These are phyloP conservation scores for Cerastoderma edule DNA, from an alignment of 2,888 invertebrate species.

Conservation along the genomic window DNA sequence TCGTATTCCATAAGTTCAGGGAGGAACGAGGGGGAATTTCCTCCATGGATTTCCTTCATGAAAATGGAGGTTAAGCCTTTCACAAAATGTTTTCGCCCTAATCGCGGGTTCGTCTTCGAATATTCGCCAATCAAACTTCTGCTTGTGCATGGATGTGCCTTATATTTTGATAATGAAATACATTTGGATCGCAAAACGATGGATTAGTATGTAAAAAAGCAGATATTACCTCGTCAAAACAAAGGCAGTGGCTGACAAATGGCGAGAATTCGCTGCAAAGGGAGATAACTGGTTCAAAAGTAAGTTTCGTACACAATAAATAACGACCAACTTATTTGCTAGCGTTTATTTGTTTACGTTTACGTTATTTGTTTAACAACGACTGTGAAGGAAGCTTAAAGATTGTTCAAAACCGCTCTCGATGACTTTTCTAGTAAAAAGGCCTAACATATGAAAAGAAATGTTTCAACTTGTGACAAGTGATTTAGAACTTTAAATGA, in stretches of 20 bases:
- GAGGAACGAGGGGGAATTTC: no score
- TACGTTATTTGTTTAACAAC: no score
- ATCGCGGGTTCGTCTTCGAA: background rate
- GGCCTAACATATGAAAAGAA: no score
- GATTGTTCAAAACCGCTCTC: no score
- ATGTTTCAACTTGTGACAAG: no score
- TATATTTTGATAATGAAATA: background rate
- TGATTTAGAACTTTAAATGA: no score
- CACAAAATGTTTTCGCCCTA: background rate
- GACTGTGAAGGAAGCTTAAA: no score
- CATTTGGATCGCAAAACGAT: background rate
- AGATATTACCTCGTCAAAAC: background rate
- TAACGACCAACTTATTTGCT: no score
- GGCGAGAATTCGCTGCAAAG: background rate
- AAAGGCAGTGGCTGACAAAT: constrained; percentile 1
- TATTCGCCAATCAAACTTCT: background rate
- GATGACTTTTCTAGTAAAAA: no score
- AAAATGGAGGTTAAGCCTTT: background rate
- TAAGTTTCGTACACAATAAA: no score
- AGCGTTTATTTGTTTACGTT: no score
- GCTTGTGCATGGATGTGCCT: background rate
- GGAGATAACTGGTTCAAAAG: background rate
- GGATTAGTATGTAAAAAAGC: background rate
- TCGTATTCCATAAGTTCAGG: no score
- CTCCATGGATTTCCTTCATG: constrained; percentile 5